phyloP scores from a whole-genome alignment of 1,140 invertebrate genomes.

The Agraylea sexmaculata region DNA sequence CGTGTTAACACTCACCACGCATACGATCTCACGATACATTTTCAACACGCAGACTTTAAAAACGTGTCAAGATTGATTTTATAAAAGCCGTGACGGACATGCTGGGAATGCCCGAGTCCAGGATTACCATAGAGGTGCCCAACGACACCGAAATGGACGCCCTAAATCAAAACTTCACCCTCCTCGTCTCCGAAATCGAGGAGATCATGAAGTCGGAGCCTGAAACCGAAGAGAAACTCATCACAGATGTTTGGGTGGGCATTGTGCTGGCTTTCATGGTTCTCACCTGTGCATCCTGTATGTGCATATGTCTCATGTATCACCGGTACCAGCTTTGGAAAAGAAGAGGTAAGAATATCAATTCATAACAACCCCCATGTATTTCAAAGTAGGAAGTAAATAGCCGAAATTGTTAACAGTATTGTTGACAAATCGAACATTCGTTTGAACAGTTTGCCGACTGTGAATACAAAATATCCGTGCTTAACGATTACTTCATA shows the following conservation, averaged over 20 bases:
- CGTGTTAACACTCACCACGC: too few relatives aligned
- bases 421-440: background rate
- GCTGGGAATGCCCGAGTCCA: slow-evolving; percentile 15
- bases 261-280: slow-evolving; percentile 46
- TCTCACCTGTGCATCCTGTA: slow-evolving; percentile 46
- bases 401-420: slow-evolving; percentile 1
- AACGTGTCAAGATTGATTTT: too few relatives aligned
- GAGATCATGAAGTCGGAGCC: slow-evolving; percentile 20
- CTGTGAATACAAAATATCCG: slow-evolving; percentile 1
- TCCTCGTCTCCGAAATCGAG: slow-evolving; percentile 28
- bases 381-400: too few relatives aligned
- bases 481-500: too few relatives aligned
- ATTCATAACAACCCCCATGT: too few relatives aligned
- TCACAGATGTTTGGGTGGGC: slow-evolving; percentile 50
- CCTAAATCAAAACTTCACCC: slow-evolving; percentile 29
- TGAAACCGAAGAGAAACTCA: slow-evolving; percentile 18
- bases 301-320: slow-evolving; percentile 48
- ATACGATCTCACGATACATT: slow-evolving; percentile 2
- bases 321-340: slow-evolving; percentile 57
- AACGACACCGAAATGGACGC: slow-evolving; percentile 9
- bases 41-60: background rate
- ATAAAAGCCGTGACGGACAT: slow-evolving; percentile 1
- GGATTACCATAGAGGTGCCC: slow-evolving; percentile 17
- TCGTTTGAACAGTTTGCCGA: slow-evolving; percentile 4
- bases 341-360: slow-evolving; percentile 44